A percentile compares a stretch with the other conserved stretches of the same genome.
Conservation (phyloP, 1,140 invertebrate species). For the Plutomurus gul region DNA sequence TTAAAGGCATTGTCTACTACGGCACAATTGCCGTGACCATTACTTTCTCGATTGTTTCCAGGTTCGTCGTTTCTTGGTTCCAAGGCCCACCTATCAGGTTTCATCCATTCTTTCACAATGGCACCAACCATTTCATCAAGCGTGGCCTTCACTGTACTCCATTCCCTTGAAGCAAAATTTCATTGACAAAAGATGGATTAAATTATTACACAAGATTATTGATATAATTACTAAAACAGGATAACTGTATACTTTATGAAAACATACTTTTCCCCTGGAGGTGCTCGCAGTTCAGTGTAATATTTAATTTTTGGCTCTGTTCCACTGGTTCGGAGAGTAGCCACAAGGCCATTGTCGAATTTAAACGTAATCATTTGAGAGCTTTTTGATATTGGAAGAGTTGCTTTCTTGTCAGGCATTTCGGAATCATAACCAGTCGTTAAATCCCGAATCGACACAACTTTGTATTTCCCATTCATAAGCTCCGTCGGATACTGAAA, state of each 20-base stretch:
- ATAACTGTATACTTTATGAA: conserved; percentile 22
- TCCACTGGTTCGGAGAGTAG: conserved; percentile 92
- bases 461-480: conserved; percentile 70
- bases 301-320: conserved; percentile 99
- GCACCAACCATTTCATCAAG: conserved; percentile 77
- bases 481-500: conserved; percentile 75
- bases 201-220: not conserved
- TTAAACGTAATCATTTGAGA: conserved; percentile 97
- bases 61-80: conserved; percentile 57
- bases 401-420: conserved; percentile 71
- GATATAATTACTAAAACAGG: conserved; percentile 35
- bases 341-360: conserved; percentile 83
- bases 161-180: conserved; percentile 66
- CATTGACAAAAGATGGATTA: not conserved
- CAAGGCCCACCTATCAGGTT: conserved; percentile 76
- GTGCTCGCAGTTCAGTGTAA: conserved; percentile 84
- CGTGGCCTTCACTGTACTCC: conserved; percentile 65
- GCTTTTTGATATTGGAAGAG: conserved; percentile 74
- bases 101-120: conserved; percentile 77
- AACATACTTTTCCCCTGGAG: not conserved
- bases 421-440: conserved; percentile 85
- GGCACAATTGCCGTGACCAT: not conserved
- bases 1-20: not conserved
- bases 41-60: not conserved
- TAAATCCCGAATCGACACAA: conserved; percentile 79